phyloP scores from a whole-genome alignment of 2,113 vertebrate species.

The Nibea coibor region DNA sequence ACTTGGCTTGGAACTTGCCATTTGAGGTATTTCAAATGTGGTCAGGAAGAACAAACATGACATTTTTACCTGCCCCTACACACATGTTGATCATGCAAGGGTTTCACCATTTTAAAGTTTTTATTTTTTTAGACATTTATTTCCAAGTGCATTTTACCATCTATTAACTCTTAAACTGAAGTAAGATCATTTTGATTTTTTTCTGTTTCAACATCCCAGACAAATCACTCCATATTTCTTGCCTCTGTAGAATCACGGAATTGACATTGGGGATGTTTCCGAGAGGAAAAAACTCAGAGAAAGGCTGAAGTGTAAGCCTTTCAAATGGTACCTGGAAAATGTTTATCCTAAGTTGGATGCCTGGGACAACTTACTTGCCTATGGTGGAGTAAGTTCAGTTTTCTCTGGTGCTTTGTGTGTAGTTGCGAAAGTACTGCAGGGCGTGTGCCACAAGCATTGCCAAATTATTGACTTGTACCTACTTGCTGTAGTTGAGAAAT shows the following conservation, averaged over 20 bases:
- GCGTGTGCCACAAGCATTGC: neutral
- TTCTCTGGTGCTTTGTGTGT: fast-evolving
- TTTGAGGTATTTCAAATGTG: constrained; percentile 71
- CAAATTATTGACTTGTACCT: neutral
- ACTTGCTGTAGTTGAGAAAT: neutral
- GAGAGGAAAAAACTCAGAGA: constrained; percentile 90
- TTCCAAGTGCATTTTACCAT: neutral
- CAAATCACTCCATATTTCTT: neutral
- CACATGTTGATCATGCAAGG: neutral
- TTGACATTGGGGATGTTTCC: constrained; percentile 92
- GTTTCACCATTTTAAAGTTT: neutral
- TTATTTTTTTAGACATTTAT: neutral
- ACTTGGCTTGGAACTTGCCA: constrained; percentile 85
- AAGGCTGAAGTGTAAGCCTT: constrained; percentile 92
- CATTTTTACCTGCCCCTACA: neutral
- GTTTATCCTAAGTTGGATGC: constrained; percentile 89
- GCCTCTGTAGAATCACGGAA: constrained; percentile 88
- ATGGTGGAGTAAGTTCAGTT: constrained; percentile 74
- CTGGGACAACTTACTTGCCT: constrained; percentile 56
- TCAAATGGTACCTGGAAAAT: constrained; percentile 96
- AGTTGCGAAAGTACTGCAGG: fast-evolving
- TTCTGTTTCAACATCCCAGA: neutral
- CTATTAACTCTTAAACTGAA: neutral
- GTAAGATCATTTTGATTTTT: neutral
- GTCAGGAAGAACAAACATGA: neutral